These are phyloP conservation scores for Telmatherina bonti DNA, from an alignment of 2,797 vertebrate species.

Conservation along the genomic window DNA sequence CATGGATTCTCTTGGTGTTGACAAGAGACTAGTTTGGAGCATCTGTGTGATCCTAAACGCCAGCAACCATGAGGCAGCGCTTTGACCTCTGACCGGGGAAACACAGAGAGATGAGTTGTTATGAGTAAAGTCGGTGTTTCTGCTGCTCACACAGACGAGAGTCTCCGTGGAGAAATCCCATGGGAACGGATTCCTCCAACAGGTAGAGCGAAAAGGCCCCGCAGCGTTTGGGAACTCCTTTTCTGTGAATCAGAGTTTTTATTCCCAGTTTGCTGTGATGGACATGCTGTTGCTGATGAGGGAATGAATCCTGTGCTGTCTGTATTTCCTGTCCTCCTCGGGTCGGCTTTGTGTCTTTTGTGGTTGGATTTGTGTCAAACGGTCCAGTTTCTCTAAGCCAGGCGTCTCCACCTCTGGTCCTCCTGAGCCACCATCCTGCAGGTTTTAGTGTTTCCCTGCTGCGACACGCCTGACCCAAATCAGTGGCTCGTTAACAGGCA, in stretches of 20 bases:
- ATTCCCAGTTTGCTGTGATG: constrained; percentile 62
- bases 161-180: constrained; percentile 92
- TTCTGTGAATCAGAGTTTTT: constrained; percentile 34
- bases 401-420: no score
- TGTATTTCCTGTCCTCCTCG: constrained; percentile 5
- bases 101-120: constrained; percentile 8
- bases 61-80: background rate
- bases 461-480: no score
- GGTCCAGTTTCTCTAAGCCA: no score
- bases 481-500: no score
- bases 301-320: constrained; percentile 63
- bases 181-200: constrained; percentile 90
- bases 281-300: constrained; percentile 16
- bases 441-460: no score
- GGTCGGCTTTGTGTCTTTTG: constrained; percentile 5
- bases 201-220: constrained; percentile 86
- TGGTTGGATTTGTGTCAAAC: background rate
- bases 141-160: constrained; percentile 90
- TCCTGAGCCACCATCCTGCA: no score
- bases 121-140: constrained; percentile 85
- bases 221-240: constrained; percentile 58
- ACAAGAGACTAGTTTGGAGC: no score
- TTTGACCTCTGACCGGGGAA: background rate
- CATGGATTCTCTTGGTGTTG: no score
- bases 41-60: no score